These are phyloP conservation scores for Macrobrachium rosenbergii DNA, from an alignment of 1,140 invertebrate genomes.

Conservation along the genomic window DNA sequence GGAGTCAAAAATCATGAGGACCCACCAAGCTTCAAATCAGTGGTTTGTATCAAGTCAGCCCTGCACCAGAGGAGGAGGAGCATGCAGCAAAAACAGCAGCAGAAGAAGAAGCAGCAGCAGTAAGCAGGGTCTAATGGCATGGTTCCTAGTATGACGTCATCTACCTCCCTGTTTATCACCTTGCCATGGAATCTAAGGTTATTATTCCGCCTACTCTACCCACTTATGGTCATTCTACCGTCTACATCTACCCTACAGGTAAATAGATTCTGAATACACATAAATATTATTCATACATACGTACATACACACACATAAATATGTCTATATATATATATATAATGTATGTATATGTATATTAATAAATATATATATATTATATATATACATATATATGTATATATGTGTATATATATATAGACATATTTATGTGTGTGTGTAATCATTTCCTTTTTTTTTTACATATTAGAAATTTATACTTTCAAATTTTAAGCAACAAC, in stretches of 20 bases:
- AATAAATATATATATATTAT: too few relatives aligned
- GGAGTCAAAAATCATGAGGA: too few relatives aligned
- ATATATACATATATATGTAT: too few relatives aligned
- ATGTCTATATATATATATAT: too few relatives aligned
- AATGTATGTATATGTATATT: too few relatives aligned
- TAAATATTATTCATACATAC: neutral
- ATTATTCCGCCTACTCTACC: conserved; percentile 39
- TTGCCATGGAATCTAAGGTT: conserved; percentile 29
- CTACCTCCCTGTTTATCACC: neutral
- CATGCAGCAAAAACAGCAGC: neutral
- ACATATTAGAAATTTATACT: too few relatives aligned
- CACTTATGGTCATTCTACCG: conserved; percentile 40
- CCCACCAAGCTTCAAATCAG: too few relatives aligned
- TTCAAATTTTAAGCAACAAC: too few relatives aligned
- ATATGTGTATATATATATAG: too few relatives aligned
- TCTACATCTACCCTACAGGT: conserved; percentile 52
- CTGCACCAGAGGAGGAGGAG: neutral
- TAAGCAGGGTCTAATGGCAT: neutral
- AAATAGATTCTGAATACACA: neutral
- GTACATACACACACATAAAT: too few relatives aligned
- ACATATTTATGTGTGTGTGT: too few relatives aligned
- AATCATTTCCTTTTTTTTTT: too few relatives aligned
- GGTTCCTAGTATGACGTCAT: conserved; percentile 19
- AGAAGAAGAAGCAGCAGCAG: neutral
- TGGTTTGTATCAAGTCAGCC: neutral